Evolutionary conservation across 2,797 vertebrate genomes (phyloP).

Genomic region (Channa striata): DNA sequence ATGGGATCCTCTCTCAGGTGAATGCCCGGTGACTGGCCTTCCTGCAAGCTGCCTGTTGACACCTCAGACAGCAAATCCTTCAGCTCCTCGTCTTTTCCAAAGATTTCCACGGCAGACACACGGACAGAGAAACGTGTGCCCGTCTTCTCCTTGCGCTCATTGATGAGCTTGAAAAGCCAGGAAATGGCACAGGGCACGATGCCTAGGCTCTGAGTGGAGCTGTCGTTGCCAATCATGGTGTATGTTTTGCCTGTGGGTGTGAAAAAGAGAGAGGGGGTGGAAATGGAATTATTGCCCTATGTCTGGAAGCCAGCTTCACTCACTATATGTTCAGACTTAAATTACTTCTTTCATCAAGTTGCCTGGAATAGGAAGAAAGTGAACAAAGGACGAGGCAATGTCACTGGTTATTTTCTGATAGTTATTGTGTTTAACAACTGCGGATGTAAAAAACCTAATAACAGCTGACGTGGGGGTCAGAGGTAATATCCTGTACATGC

Average conservation of each 20-base stretch:
- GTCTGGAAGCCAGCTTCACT: conserved; percentile 28
- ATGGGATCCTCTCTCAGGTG: conserved; percentile 95
- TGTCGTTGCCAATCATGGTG: conserved; percentile 97
- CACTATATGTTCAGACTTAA: conserved; percentile 35
- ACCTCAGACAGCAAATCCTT: conserved; percentile 95
- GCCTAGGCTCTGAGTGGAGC: conserved; percentile 94
- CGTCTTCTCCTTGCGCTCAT: conserved; percentile 93
- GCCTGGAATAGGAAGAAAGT: conserved; percentile 16
- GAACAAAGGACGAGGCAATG: conserved; percentile 25
- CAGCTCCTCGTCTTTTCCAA: conserved; percentile 92
- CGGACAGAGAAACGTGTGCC: conserved; percentile 95
- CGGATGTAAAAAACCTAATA: conserved; percentile 44
- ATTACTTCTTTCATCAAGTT: conserved; percentile 39
- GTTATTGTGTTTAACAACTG: conserved; percentile 47
- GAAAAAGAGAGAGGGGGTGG: conserved; percentile 21
- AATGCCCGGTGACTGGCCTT: conserved; percentile 91
- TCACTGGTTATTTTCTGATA: conserved; percentile 18
- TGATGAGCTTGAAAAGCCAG: conserved; percentile 98
- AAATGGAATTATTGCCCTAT: conserved; percentile 43
- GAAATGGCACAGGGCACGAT: conserved; percentile 97
- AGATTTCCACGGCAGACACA: conserved; percentile 97
- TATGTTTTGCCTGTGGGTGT: conserved; percentile 91
- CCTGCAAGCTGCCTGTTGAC: conserved; percentile 90
- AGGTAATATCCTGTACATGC: conserved; percentile 42
- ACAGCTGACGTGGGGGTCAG: conserved; percentile 24